phyloP scores from a whole-genome alignment of 2,113 vertebrate species.

The Neomonachus schauinslandi region DNA sequence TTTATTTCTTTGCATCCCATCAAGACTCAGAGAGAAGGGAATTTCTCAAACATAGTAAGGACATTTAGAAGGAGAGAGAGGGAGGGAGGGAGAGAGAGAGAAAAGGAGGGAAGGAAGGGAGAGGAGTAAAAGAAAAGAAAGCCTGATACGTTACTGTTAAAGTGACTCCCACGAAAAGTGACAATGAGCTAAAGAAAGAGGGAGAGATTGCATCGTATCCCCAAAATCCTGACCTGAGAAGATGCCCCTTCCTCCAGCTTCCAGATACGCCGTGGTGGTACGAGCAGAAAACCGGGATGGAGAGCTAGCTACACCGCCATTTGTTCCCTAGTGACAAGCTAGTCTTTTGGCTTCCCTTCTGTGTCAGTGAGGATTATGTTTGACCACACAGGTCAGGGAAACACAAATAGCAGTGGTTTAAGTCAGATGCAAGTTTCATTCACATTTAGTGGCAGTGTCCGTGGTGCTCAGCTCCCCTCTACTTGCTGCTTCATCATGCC shows the following conservation, averaged over 20 bases:
- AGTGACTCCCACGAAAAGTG: neutral
- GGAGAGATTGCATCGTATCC: neutral
- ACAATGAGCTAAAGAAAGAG: neutral
- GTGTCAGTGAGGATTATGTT: neutral
- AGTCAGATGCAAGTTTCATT: neutral
- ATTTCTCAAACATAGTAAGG: neutral
- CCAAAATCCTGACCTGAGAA: neutral
- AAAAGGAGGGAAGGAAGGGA: neutral
- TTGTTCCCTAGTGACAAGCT: neutral
- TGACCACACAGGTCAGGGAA: neutral
- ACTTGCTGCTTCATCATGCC: neutral
- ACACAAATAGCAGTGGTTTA: neutral
- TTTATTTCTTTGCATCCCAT: neutral
- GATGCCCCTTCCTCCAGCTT: neutral
- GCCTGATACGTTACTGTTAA: neutral
- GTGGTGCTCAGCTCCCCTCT: neutral
- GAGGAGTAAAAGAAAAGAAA: neutral
- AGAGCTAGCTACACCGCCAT: rapidly evolving
- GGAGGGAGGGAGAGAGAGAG: rapidly evolving
- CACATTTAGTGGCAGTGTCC: too few species aligned
- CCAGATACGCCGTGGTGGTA: neutral
- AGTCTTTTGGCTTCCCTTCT: neutral
- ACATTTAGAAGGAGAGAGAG: neutral
- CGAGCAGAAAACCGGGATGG: neutral
- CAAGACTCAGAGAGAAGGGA: neutral